phyloP scores from a whole-genome alignment of 1,140 invertebrate genomes.

The Melitaea cinxia region DNA sequence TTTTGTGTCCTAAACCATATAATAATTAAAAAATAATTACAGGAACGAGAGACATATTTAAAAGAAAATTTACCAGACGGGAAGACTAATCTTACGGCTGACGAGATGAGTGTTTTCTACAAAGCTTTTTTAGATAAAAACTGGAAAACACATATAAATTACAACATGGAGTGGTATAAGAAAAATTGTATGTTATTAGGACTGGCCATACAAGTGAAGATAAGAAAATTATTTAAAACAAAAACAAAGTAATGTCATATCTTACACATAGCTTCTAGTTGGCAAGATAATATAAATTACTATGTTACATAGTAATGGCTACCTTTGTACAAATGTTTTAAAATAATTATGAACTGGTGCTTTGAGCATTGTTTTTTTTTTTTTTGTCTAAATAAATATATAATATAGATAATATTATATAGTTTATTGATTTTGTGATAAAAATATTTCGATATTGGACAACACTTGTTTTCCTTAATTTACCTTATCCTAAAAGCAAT shows the following conservation, averaged over 20 bases:
- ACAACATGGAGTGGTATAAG: slow-evolving; percentile 89
- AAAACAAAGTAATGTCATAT: slow-evolving; percentile 44
- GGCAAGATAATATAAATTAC: too few species aligned
- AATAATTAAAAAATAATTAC: slow-evolving; percentile 49
- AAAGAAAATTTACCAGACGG: slow-evolving; percentile 79
- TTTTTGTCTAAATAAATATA: too few species aligned
- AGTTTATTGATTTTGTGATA: too few species aligned
- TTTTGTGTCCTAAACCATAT: too few species aligned
- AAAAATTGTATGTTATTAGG: slow-evolving; percentile 85
- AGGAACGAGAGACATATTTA: slow-evolving; percentile 86
- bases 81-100: slow-evolving; percentile 84
- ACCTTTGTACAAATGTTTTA: neutral
- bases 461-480: too few species aligned
- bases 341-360: too few species aligned
- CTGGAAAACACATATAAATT: slow-evolving; percentile 86
- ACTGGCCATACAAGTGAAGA: slow-evolving; percentile 83
- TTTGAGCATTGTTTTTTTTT: too few species aligned
- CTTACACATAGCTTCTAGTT: neutral
- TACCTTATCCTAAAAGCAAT: too few species aligned
- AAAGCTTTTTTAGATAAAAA: slow-evolving; percentile 91
- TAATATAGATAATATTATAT: too few species aligned
- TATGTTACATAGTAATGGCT: neutral
- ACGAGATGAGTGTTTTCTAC: slow-evolving; percentile 94
- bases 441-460: too few species aligned
- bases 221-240: slow-evolving; percentile 77